A percentile compares a stretch with the other conserved stretches of the same genome.
Evolutionary conservation across 2,113 vertebrate species (phyloP).

Genomic region (Ciconia boyciana): DNA sequence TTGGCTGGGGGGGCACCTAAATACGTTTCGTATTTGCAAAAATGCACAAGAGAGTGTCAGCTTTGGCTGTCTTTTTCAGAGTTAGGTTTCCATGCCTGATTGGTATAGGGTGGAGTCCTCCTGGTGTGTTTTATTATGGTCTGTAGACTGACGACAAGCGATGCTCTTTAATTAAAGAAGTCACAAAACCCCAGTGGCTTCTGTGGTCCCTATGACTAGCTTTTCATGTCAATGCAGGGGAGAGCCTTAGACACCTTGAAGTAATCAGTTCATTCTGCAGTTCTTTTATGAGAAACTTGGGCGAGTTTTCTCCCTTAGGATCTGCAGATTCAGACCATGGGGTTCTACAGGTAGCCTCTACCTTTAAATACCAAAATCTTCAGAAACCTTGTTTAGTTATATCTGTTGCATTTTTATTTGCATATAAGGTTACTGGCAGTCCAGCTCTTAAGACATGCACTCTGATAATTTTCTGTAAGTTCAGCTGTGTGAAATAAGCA

Average conservation of each 20-base stretch:
- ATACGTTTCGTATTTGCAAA: fast-evolving
- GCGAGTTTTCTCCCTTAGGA: background rate
- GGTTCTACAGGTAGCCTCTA: background rate
- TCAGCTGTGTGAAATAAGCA: background rate
- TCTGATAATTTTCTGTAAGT: background rate
- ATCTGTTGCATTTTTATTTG: background rate
- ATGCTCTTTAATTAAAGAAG: conserved; percentile 32
- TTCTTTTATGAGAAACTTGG: background rate
- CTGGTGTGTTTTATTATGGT: background rate
- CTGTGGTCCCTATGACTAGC: background rate
- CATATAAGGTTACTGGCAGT: background rate
- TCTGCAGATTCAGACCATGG: background rate
- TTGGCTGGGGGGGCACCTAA: background rate
- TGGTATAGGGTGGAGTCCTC: background rate
- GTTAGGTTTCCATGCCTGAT: background rate
- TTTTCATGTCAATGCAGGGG: background rate
- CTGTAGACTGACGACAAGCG: background rate
- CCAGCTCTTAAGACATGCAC: background rate
- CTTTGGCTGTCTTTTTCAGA: background rate
- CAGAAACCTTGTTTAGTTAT: background rate
- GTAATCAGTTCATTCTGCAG: background rate
- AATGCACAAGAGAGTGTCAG: fast-evolving
- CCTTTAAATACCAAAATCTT: background rate
- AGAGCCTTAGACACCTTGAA: background rate
- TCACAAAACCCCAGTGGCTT: background rate